Conservation (phyloP, 2,797 vertebrate species). For the Masticophis lateralis region DNA sequence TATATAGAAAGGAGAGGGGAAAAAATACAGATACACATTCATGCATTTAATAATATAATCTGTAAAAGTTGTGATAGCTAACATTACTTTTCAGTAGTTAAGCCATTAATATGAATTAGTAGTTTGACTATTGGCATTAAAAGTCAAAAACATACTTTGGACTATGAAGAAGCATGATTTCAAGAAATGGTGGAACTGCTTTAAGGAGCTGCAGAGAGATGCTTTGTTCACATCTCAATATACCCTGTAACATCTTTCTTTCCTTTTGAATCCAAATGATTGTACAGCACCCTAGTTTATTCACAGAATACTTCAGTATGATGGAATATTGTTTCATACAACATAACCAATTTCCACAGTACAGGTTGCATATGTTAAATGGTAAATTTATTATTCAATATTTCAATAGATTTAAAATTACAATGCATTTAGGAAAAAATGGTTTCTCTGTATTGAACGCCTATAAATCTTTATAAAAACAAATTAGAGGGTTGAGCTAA, state of each 20-base stretch:
- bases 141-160: neutral
- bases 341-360: neutral
- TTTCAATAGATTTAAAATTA: neutral
- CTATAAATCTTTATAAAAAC: neutral
- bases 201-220: neutral
- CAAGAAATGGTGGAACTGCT: neutral
- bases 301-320: neutral
- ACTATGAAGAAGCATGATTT: neutral
- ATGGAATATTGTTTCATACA: neutral
- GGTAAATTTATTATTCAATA: neutral
- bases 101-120: neutral
- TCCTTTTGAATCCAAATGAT: neutral
- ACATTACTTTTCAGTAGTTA: neutral
- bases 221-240: neutral
- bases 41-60: constrained; percentile 11
- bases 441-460: neutral
- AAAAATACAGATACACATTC: constrained; percentile 17
- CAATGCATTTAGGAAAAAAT: neutral
- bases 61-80: neutral
- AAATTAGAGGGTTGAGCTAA: neutral
- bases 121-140: neutral
- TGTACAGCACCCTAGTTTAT: neutral
- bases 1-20: constrained; percentile 63
- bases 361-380: neutral
- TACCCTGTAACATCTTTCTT: neutral